These are phyloP conservation scores for Oreochromis spilurus DNA, from an alignment of 2,113 vertebrate species.

Conservation along the genomic window DNA sequence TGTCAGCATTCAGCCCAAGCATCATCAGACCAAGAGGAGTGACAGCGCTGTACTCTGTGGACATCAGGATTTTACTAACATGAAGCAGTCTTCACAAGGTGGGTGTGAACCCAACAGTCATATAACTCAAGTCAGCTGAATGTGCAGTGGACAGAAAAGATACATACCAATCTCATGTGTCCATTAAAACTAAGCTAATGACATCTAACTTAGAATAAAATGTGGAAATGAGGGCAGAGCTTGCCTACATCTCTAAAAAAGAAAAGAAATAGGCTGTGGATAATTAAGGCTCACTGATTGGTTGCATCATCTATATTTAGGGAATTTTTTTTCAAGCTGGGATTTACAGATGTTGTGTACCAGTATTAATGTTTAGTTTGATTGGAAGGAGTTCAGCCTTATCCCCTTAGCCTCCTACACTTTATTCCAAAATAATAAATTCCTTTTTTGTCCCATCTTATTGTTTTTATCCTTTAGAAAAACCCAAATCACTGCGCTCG, in stretches of 20 bases:
- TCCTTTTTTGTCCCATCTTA: neutral
- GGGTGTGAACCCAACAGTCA: neutral
- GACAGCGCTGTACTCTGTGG: neutral
- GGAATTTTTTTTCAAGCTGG: neutral
- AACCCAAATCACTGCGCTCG: neutral
- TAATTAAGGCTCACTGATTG: neutral
- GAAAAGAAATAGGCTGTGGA: neutral
- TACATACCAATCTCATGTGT: neutral
- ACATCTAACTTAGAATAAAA: neutral
- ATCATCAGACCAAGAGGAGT: conserved; percentile 26
- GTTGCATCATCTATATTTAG: neutral
- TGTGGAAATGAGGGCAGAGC: neutral
- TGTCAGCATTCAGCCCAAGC: conserved; percentile 24
- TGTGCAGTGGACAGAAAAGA: neutral
- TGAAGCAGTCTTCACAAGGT: conserved; percentile 18
- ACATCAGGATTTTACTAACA: neutral
- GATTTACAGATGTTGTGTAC: neutral
- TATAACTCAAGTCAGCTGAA: neutral
- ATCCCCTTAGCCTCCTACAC: neutral
- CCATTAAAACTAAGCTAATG: neutral
- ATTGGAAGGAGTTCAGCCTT: neutral
- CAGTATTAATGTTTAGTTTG: neutral
- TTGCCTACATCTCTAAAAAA: neutral
- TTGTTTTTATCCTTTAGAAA: conserved; percentile 23
- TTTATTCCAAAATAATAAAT: neutral